A percentile compares a stretch with the other conserved stretches of the same genome.
Evolutionary conservation across 2,113 vertebrate genomes (phyloP).

Genomic region (Oreocharis arfaki): DNA sequence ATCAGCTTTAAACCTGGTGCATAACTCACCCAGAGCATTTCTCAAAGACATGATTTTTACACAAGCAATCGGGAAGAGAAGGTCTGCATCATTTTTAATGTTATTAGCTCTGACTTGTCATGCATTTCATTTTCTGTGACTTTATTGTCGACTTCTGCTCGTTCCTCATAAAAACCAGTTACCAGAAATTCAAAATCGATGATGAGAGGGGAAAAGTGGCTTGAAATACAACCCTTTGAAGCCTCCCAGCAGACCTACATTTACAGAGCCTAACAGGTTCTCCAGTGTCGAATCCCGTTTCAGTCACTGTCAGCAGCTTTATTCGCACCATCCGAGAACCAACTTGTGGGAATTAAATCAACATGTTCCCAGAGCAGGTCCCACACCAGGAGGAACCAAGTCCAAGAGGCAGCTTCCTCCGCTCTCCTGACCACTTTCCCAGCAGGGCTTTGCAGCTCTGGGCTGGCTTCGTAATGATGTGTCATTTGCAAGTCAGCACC

Average conservation of each 20-base stretch:
- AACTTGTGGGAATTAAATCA: conserved; percentile 54
- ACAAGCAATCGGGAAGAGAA: not conserved
- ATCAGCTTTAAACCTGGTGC: conserved; percentile 35
- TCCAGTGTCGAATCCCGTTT: conserved; percentile 37
- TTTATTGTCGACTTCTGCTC: conserved; percentile 5
- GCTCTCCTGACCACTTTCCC: conserved; percentile 7
- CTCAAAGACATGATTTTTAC: conserved; percentile 47
- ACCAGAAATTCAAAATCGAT: conserved; percentile 18
- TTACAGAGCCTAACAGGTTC: conserved; percentile 37
- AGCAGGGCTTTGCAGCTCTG: conserved; percentile 45
- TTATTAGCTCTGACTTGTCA: not conserved
- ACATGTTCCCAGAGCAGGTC: conserved; percentile 11
- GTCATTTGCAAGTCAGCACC: conserved; percentile 64
- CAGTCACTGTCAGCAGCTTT: conserved; percentile 58
- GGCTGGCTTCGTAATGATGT: conserved; percentile 38
- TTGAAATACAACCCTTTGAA: conserved; percentile 42
- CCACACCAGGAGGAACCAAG: not conserved
- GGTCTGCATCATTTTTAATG: conserved; percentile 10
- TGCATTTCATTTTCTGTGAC: not conserved
- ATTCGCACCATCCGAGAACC: conserved; percentile 24
- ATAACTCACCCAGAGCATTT: conserved; percentile 23
- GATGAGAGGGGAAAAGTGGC: not conserved
- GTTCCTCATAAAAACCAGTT: conserved; percentile 1
- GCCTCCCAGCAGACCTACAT: conserved; percentile 39
- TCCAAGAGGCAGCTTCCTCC: conserved; percentile 22